Evolutionary conservation across 2,797 vertebrate genomes (phyloP).

Genomic region (Halcyon smyrnensis): DNA sequence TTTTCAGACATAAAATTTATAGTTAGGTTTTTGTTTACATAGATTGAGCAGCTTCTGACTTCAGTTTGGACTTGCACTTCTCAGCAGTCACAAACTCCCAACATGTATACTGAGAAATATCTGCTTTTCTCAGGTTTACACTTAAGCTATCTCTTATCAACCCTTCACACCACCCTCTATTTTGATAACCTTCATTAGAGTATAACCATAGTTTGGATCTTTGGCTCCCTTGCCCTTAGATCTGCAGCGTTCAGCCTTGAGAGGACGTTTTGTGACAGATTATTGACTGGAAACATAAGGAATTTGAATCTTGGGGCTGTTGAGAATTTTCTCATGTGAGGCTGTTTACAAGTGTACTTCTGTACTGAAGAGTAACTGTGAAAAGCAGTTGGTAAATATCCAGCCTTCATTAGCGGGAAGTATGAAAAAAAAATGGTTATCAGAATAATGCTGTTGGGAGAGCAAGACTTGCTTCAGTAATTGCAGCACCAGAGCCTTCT

Average conservation of each 20-base stretch:
- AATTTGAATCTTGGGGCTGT: neutral
- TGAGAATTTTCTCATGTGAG: neutral
- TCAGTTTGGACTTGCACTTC: neutral
- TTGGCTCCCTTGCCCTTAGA: neutral
- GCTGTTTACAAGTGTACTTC: neutral
- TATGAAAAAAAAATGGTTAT: neutral
- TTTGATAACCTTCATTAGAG: neutral
- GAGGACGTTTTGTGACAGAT: neutral
- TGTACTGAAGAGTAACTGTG: neutral
- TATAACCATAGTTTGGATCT: neutral
- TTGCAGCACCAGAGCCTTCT: neutral
- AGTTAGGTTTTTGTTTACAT: neutral
- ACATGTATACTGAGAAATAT: neutral
- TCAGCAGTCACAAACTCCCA: neutral
- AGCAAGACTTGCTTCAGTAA: neutral
- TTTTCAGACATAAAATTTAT: neutral
- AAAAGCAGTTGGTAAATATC: neutral
- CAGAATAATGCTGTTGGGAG: neutral
- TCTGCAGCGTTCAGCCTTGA: neutral
- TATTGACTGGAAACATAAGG: neutral
- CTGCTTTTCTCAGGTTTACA: neutral
- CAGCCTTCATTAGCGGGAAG: neutral
- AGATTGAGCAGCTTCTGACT: neutral
- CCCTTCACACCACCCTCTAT: neutral
- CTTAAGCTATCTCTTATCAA: neutral